These are phyloP conservation scores for Himalopsyche kuldschensis DNA, from an alignment of 2,888 invertebrate genomes.

Conservation along the genomic window DNA sequence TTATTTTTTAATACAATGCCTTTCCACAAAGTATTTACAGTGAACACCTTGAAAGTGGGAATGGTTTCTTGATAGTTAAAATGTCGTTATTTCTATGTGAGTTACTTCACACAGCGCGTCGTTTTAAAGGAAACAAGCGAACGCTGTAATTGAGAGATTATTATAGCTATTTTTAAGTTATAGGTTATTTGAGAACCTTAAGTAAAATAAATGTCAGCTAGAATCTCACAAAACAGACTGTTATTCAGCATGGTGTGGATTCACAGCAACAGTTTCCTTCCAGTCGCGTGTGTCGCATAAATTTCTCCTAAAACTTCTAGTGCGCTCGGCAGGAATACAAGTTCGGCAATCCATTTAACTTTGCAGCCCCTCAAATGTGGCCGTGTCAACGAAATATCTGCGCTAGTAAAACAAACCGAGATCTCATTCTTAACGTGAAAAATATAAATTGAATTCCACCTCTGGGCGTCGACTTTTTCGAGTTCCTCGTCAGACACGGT, in stretches of 20 bases:
- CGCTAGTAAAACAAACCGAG: constrained; percentile 11
- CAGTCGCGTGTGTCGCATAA: not conserved
- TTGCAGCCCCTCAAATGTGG: not conserved
- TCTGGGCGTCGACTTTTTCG: not conserved
- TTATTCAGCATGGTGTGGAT: not conserved
- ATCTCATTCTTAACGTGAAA: constrained; percentile 1
- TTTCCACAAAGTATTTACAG: too few relatives aligned
- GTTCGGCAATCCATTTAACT: constrained; percentile 5
- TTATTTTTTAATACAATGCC: too few relatives aligned
- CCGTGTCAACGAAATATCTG: constrained; percentile 4
- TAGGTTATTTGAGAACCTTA: not conserved
- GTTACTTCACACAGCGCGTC: too few relatives aligned
- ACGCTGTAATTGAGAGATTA: too few relatives aligned
- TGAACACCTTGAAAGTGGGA: too few relatives aligned
- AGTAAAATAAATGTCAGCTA: not conserved
- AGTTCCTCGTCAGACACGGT: not conserved
- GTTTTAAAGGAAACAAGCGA: too few relatives aligned
- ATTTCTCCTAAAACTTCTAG: not conserved
- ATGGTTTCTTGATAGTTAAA: too few relatives aligned
- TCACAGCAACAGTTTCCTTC: not conserved
- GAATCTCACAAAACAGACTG: not conserved
- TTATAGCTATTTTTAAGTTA: too few relatives aligned
- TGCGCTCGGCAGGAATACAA: not conserved
- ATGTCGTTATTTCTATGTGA: too few relatives aligned
- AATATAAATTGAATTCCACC: constrained; percentile 26